Percentiles rank a stretch among this genome's conserved stretches.
phyloP scores from a whole-genome alignment of 2,888 invertebrate genomes.

The Monoplex corrugatus region DNA sequence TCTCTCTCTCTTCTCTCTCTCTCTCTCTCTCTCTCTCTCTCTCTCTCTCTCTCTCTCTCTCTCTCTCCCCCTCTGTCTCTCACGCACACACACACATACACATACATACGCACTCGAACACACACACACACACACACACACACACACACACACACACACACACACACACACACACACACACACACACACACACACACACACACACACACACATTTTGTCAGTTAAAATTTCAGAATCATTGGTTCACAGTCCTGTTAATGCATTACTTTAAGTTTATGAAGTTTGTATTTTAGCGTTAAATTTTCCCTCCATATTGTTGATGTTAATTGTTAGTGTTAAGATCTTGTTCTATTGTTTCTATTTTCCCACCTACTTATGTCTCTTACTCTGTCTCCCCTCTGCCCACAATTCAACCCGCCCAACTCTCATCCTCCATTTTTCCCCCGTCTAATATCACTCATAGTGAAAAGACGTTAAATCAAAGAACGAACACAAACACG shows the following conservation, averaged over 20 bases:
- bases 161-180: slow-evolving; percentile 6
- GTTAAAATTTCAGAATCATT: background rate
- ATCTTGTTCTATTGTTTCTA: background rate
- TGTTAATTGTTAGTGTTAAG: background rate
- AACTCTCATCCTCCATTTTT: background rate
- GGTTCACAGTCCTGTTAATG: background rate
- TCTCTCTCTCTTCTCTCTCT: background rate
- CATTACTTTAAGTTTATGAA: background rate
- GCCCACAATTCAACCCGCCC: too few species aligned
- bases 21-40: background rate
- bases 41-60: background rate
- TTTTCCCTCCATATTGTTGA: background rate
- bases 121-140: background rate
- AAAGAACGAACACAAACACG: background rate
- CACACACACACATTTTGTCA: too few species aligned
- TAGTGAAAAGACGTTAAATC: background rate
- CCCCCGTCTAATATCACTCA: background rate
- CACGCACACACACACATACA: background rate
- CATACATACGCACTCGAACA: background rate
- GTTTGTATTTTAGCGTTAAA: background rate
- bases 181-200: background rate
- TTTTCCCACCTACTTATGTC: background rate
- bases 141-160: slow-evolving; percentile 22
- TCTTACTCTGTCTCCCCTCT: background rate
- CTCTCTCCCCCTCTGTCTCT: background rate